Percentiles rank a stretch among this genome's conserved stretches.
These are phyloP conservation scores for Lepisosteus oculatus DNA, from an alignment of 2,113 vertebrate genomes.

Conservation along the genomic window DNA sequence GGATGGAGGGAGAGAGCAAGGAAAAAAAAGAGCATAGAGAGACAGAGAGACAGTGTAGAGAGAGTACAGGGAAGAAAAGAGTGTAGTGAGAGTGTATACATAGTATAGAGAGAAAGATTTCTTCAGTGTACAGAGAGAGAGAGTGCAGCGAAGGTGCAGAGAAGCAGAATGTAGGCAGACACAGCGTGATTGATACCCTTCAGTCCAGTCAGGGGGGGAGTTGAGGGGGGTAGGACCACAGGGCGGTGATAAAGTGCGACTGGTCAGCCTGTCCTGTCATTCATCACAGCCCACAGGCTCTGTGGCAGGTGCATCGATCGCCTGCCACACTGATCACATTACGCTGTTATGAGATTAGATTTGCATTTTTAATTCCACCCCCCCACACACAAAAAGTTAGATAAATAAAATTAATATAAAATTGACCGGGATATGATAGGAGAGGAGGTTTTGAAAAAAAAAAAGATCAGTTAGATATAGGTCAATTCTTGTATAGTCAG, in stretches of 20 bases:
- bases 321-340: constrained; percentile 77
- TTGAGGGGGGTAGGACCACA: constrained; percentile 26
- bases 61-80: background rate
- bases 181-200: too few relatives aligned
- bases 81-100: too few relatives aligned
- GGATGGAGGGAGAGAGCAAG: background rate
- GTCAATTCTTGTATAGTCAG: too few relatives aligned
- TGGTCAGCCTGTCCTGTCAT: constrained; percentile 61
- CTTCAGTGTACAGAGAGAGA: too few relatives aligned
- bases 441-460: constrained; percentile 31
- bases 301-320: constrained; percentile 71
- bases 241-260: constrained; percentile 79
- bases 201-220: too few relatives aligned
- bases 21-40: background rate
- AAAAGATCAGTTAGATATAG: background rate
- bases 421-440: constrained; percentile 39
- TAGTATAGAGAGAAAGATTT: too few relatives aligned
- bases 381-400: constrained; percentile 56
- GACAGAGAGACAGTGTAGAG: background rate
- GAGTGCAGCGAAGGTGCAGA: background rate
- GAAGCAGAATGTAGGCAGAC: too few relatives aligned
- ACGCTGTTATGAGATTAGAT: constrained; percentile 81
- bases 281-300: constrained; percentile 58
- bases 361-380: constrained; percentile 88
- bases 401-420: constrained; percentile 36